A percentile compares a stretch with the other conserved stretches of the same genome.
phyloP scores from a whole-genome alignment of 2,113 vertebrate genomes.

The Dunckerocampus dactyliophorus region DNA sequence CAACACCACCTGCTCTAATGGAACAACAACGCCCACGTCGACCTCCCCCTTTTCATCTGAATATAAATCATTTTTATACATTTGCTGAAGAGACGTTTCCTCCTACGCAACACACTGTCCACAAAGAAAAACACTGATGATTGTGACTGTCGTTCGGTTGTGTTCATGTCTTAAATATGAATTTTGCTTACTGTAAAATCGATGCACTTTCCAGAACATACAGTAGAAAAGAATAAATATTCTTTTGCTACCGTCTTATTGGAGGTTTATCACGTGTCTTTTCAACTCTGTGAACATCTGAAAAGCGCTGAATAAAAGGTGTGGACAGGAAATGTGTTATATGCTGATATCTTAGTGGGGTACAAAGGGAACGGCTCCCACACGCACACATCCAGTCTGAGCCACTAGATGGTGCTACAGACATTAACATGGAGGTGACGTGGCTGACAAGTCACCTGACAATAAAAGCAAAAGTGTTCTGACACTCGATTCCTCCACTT shows the following conservation, averaged over 20 bases:
- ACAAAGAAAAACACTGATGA: conserved; percentile 60
- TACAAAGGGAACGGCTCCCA: too few relatives aligned
- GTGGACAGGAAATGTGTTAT: neutral
- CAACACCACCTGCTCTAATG: conserved; percentile 73
- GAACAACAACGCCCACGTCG: conserved; percentile 69
- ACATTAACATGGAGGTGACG: neutral
- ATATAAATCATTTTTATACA: conserved; percentile 78
- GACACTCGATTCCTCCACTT: too few relatives aligned
- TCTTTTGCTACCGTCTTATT: conserved; percentile 61
- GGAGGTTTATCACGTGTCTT: conserved; percentile 18
- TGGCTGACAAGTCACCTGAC: neutral
- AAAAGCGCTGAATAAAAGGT: conserved; percentile 3
- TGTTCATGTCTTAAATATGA: conserved; percentile 81
- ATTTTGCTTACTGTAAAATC: conserved; percentile 79
- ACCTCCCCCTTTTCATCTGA: conserved; percentile 69
- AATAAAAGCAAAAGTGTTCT: neutral
- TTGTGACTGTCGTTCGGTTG: conserved; percentile 75
- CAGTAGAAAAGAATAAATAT: conserved; percentile 73
- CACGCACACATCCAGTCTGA: too few relatives aligned
- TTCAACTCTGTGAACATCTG: conserved; percentile 1
- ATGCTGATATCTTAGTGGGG: neutral
- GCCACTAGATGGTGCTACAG: conserved; percentile 49
- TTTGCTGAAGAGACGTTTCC: conserved; percentile 71
- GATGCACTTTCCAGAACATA: conserved; percentile 79
- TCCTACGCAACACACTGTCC: conserved; percentile 73